Percentiles rank a stretch among this genome's conserved stretches.
phyloP scores from a whole-genome alignment of 2,113 vertebrate species.

The Arvicanthis niloticus region DNA sequence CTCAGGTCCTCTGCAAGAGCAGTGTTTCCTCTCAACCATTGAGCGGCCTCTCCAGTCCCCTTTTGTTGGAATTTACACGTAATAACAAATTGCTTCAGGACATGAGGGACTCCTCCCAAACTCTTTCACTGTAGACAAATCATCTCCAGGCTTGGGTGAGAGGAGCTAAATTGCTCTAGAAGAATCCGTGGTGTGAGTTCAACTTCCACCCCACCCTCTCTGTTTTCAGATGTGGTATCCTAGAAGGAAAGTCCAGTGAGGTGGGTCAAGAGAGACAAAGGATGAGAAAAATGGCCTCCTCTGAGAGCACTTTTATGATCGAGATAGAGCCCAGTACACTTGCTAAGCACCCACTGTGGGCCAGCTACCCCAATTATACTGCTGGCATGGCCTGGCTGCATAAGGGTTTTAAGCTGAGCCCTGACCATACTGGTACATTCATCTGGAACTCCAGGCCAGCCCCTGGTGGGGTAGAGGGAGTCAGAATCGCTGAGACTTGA shows the following conservation, averaged over 20 bases:
- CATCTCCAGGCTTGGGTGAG: neutral
- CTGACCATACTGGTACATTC: neutral
- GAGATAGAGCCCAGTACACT: neutral
- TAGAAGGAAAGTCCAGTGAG: neutral
- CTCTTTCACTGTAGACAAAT: neutral
- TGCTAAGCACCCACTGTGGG: neutral
- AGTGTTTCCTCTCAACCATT: neutral
- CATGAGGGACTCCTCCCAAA: neutral
- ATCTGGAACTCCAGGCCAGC: neutral
- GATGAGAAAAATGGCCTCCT: neutral
- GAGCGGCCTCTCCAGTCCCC: neutral
- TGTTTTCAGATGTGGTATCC: neutral
- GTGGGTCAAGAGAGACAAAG: neutral
- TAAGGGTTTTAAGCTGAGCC: neutral
- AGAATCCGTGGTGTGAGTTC: neutral
- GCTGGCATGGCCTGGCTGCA: neutral
- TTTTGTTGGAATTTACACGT: neutral
- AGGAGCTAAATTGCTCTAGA: neutral
- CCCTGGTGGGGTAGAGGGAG: neutral
- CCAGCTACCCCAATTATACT: neutral
- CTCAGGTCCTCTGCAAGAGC: neutral
- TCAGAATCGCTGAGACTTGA: neutral
- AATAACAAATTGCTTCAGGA: neutral
- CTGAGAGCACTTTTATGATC: neutral
- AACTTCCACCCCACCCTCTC: neutral